phyloP scores from a whole-genome alignment of 2,888 invertebrate species.

The Seladonia tumulorum region DNA sequence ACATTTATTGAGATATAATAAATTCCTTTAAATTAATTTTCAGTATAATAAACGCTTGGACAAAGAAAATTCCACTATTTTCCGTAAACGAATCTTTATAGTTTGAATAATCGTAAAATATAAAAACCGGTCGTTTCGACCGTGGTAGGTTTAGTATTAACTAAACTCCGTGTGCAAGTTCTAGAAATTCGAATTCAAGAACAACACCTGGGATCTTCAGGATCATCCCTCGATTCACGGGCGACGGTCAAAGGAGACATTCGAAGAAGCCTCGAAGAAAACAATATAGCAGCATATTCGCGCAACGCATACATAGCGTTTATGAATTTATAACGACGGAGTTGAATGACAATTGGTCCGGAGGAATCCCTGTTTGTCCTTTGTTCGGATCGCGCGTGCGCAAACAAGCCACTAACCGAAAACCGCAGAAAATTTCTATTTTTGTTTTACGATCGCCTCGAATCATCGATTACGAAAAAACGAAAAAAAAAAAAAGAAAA shows the following conservation, averaged over 20 bases:
- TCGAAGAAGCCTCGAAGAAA: not conserved
- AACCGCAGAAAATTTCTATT: not conserved
- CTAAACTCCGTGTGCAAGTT: not conserved
- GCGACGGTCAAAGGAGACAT: not conserved
- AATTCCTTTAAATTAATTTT: too few relatives aligned
- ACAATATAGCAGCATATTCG: not conserved
- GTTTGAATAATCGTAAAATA: too few relatives aligned
- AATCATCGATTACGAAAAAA: not conserved
- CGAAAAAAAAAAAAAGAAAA: not conserved
- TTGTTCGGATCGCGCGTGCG: not conserved
- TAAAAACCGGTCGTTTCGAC: too few relatives aligned
- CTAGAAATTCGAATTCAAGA: not conserved
- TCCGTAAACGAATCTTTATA: too few relatives aligned
- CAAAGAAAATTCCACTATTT: too few relatives aligned
- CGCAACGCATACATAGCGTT: not conserved
- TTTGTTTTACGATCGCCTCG: not conserved
- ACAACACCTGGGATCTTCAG: not conserved
- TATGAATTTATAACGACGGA: slow-evolving; percentile 7
- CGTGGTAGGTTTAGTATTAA: too few relatives aligned
- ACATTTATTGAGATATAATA: too few relatives aligned
- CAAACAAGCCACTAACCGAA: not conserved
- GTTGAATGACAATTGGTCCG: not conserved
- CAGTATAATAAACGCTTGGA: too few relatives aligned
- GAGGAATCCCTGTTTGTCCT: not conserved
- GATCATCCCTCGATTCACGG: not conserved